Evolutionary conservation across 2,797 vertebrate genomes (phyloP), one percentile per base, ranked within the genome.

Genomic region (Eulemur rubriventer): DNA sequence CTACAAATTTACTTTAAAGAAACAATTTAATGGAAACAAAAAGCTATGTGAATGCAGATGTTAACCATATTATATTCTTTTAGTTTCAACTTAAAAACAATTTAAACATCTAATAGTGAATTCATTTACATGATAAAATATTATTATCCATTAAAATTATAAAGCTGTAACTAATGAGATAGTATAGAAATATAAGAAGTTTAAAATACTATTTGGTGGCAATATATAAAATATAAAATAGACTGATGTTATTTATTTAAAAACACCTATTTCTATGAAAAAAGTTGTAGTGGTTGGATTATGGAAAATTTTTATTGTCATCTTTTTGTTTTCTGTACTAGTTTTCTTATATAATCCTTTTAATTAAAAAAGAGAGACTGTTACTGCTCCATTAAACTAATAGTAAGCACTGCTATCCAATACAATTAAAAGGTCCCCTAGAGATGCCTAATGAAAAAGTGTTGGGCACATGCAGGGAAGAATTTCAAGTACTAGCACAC

Each of bases 351-450:
- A 50, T 46, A 89, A 90, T 63, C 12, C 38, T 90, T 67, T 92
- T 61, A 96, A 93, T 75, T 96, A 35, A 90, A 87, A 93, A 73
- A 57, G 8, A 30, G 93, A 88, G 93, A 85, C 22, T 91, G 17
- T n/a, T 93, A 91, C 30, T 82, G 28, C 13, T 87, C 43, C 65
- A 86, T 70, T 95, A 80, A 97, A 83, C 33, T 28, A 55, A 14
- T 26, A 50, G 22, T 57, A 88, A 96, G 82, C 46, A 70, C 8
- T 86, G 7, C 4, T 48, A 94, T 73, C 38, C 26, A 92, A 91
- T 65, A 76, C 95, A 91, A 96, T 59, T 50, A 41, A 59, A 73
- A 92, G 24, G 10, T 83, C 95, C 63, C 67, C 63, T 72, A 12
- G 67, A 86, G 52, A 94, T 28, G 12, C 28, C n/a, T 30, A 95